A percentile compares a stretch with the other conserved stretches of the same genome.
Conservation (phyloP, 2,888 invertebrate genomes). For the Ischnus inquisitorius region DNA sequence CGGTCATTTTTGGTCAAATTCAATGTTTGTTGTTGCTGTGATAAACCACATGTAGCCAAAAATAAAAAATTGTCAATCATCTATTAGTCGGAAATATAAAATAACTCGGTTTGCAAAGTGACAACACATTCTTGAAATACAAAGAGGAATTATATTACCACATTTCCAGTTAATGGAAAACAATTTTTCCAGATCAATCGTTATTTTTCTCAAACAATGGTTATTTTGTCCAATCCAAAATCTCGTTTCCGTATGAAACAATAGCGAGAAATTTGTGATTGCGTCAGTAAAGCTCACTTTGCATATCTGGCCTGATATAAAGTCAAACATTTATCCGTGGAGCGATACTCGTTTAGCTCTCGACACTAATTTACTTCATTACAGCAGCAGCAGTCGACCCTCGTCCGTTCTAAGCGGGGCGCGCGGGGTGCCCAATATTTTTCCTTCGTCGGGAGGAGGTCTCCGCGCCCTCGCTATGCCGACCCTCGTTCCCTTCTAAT, state of each 20-base stretch:
- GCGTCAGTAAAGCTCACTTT: neutral
- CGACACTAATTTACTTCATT: conserved; percentile 69
- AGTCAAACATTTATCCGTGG: conserved; percentile 67
- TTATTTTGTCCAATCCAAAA: no score
- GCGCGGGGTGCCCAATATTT: conserved; percentile 63
- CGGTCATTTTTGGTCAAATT: neutral
- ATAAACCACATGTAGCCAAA: no score
- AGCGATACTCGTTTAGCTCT: conserved; percentile 65
- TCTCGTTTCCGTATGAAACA: neutral
- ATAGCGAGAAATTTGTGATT: neutral
- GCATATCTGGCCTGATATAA: conserved; percentile 54
- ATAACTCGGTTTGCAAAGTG: no score
- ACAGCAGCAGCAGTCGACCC: conserved; percentile 57
- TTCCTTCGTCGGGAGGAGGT: conserved; percentile 52
- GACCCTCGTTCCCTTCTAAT: conserved; percentile 75
- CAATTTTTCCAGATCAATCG: no score
- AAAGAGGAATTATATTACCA: no score
- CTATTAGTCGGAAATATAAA: no score
- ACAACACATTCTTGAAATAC: no score
- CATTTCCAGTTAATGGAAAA: no score
- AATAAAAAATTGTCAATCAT: no score
- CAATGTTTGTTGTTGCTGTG: neutral
- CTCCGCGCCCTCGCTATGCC: conserved; percentile 55
- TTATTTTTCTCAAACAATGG: no score
- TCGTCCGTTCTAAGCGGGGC: conserved; percentile 58